A percentile compares a stretch with the other conserved stretches of the same genome.
These are phyloP conservation scores for Diploscapter pachys DNA, from an alignment of 1,140 invertebrate genomes.

Conservation along the genomic window DNA sequence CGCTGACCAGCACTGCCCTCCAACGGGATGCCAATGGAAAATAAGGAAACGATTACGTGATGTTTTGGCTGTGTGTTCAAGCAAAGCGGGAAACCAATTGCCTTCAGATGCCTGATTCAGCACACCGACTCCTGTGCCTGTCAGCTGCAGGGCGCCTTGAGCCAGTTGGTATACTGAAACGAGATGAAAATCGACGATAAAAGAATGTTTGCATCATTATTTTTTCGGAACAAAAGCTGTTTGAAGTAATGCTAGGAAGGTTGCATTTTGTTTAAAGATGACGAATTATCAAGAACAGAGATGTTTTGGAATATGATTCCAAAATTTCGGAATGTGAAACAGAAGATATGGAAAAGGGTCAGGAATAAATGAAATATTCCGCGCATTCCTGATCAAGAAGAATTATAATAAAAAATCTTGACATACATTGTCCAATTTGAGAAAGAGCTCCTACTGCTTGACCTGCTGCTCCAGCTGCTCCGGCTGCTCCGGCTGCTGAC, in stretches of 20 bases:
- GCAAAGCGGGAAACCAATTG: slow-evolving; percentile 46
- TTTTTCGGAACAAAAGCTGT: too few species aligned
- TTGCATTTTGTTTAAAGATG: slow-evolving; percentile 11
- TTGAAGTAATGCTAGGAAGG: too few species aligned
- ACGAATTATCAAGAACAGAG: neutral
- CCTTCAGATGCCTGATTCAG: slow-evolving; percentile 53
- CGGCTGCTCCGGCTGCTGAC: slow-evolving; percentile 37
- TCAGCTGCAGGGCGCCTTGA: slow-evolving; percentile 54
- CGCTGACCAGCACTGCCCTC: too few species aligned
- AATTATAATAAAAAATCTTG: slow-evolving; percentile 19
- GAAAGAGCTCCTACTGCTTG: slow-evolving; percentile 43
- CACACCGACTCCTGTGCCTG: slow-evolving; percentile 54
- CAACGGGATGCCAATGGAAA: neutral
- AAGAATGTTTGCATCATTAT: too few species aligned
- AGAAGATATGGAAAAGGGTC: too few species aligned
- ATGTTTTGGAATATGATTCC: too few species aligned
- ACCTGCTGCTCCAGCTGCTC: slow-evolving; percentile 27
- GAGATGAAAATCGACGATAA: too few species aligned
- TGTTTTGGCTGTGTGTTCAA: slow-evolving; percentile 43
- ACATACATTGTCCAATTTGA: slow-evolving; percentile 43
- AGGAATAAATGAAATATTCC: too few species aligned
- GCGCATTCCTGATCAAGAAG: neutral
- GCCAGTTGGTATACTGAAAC: slow-evolving; percentile 54
- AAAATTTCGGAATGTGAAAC: too few species aligned
- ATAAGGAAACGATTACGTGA: slow-evolving; percentile 6